phyloP scores from a whole-genome alignment of 2,797 vertebrate species.

The Hydrocynus forskahlii region DNA sequence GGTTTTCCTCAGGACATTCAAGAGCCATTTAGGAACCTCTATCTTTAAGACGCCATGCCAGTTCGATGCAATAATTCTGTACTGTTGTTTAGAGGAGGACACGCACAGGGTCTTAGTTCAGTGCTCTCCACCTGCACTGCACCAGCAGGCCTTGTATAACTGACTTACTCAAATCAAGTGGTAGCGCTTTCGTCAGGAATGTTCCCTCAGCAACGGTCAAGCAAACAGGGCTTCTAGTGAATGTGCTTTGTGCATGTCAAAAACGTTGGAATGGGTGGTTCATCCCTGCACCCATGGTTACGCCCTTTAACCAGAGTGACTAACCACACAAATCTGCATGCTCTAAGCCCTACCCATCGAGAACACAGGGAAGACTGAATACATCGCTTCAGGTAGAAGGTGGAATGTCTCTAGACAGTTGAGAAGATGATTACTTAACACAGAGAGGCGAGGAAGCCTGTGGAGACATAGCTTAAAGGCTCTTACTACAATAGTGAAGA shows the following conservation, averaged over 20 bases:
- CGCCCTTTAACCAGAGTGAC: slow-evolving; percentile 43
- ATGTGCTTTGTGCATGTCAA: slow-evolving; percentile 54
- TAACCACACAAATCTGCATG: slow-evolving; percentile 51
- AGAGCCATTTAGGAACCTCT: not conserved
- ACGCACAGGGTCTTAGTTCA: not conserved
- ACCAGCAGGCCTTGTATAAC: slow-evolving; percentile 19
- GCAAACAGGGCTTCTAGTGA: slow-evolving; percentile 66
- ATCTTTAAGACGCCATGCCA: not conserved
- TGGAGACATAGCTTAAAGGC: not conserved
- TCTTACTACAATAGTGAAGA: not conserved
- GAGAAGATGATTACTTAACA: not conserved
- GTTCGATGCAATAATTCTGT: not conserved
- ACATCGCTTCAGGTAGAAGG: slow-evolving; percentile 13
- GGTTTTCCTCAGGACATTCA: not conserved
- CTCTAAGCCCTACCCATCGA: slow-evolving; percentile 17
- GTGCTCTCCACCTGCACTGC: slow-evolving; percentile 2
- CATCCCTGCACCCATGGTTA: slow-evolving; percentile 39
- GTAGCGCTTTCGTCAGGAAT: slow-evolving; percentile 50
- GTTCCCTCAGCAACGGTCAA: slow-evolving; percentile 65
- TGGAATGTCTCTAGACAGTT: slow-evolving; percentile 6
- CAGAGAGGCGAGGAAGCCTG: not conserved
- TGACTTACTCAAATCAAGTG: slow-evolving; percentile 30
- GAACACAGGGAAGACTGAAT: slow-evolving; percentile 1
- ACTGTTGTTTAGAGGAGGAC: not conserved
- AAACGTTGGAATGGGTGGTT: slow-evolving; percentile 54